A percentile compares a stretch with the other conserved stretches of the same genome.
Evolutionary conservation across 2,888 invertebrate species (phyloP).

Genomic region (Yponomeuta evonymella): DNA sequence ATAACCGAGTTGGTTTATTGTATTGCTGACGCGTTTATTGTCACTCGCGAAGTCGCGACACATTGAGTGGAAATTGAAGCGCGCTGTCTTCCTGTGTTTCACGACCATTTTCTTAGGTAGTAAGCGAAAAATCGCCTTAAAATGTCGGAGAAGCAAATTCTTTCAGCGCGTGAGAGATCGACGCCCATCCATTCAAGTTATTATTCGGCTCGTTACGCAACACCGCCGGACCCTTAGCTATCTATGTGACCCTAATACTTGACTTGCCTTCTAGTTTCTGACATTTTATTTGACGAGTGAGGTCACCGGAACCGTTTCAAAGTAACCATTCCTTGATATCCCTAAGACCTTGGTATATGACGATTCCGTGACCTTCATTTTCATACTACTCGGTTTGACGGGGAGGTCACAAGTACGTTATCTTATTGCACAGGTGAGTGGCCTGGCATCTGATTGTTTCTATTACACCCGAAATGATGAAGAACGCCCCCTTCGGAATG

Average conservation of each 20-base stretch:
- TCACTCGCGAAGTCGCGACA: background rate
- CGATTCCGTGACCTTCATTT: background rate
- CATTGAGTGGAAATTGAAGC: background rate
- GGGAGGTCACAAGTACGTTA: background rate
- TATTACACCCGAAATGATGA: background rate
- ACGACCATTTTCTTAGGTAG: no score
- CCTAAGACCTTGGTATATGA: background rate
- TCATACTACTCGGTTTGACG: background rate
- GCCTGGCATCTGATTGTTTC: background rate
- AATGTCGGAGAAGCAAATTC: background rate
- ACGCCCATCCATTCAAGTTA: background rate
- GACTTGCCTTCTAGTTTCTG: background rate
- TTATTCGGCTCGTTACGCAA: constrained; percentile 1
- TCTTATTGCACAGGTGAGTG: no score
- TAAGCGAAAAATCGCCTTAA: no score
- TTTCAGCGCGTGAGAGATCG: background rate
- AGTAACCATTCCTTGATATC: background rate
- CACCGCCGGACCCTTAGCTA: background rate
- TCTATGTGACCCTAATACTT: background rate
- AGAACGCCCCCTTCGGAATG: background rate
- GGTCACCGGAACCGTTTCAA: background rate
- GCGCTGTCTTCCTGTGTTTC: background rate
- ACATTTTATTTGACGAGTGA: background rate
- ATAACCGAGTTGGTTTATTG: constrained; percentile 12
- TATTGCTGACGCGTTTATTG: constrained; percentile 5